Evolutionary conservation across 2,888 invertebrate species (phyloP).

Genomic region (Synanthedon andrenaeformis): DNA sequence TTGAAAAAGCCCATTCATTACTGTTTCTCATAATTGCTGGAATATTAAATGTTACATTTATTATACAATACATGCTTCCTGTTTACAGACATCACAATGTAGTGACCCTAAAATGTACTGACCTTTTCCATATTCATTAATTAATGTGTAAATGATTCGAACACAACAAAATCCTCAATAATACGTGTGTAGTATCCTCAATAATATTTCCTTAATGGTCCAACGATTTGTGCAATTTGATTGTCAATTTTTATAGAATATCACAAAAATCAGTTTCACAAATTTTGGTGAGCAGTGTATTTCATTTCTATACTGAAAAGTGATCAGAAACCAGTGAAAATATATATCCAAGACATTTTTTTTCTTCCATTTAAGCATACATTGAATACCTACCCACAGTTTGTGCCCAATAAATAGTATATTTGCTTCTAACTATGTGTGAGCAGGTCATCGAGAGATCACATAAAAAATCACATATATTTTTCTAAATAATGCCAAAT

Average conservation of each 20-base stretch:
- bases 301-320: constrained; percentile 53
- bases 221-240: constrained; percentile 14
- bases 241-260: constrained; percentile 19
- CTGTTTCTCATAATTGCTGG: constrained; percentile 60
- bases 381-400: constrained; percentile 29
- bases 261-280: constrained; percentile 42
- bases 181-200: constrained; percentile 25
- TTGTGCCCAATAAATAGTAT: no score
- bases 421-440: no score
- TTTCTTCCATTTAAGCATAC: constrained; percentile 17
- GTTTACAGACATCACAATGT: constrained; percentile 44
- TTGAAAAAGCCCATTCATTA: constrained; percentile 63
- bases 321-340: constrained; percentile 60
- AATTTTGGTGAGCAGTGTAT: constrained; percentile 45
- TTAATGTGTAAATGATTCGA: constrained; percentile 35
- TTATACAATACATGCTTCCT: constrained; percentile 49
- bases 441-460: no score
- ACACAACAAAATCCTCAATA: constrained; percentile 28
- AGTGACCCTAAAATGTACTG: constrained; percentile 59
- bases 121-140: constrained; percentile 46
- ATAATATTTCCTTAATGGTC: constrained; percentile 17
- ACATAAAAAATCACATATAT: no score
- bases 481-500: constrained; percentile 14
- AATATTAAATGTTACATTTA: constrained; percentile 70
- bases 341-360: constrained; percentile 25